Evolutionary conservation across 2,113 vertebrate species (phyloP), one percentile per base, ranked within the genome.

Genomic region (Peromyscus leucopus): DNA sequence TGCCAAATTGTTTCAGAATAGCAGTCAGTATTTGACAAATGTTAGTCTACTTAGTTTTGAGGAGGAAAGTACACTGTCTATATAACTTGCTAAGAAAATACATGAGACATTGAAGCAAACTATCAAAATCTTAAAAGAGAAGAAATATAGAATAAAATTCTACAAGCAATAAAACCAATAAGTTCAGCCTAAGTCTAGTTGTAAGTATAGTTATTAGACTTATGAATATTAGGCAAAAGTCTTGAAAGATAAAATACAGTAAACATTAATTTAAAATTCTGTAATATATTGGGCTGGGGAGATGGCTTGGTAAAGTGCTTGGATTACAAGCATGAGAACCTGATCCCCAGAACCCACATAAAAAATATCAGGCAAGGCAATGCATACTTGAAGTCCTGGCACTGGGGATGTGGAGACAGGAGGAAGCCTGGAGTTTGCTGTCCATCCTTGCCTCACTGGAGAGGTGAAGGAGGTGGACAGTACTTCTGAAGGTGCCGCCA

Each of bases 1-100:
- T 84, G 42, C n/a, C n/a, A 84, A 36, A 84, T 48, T 78, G 72
- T 63, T 90, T 89, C 80, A 86, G 65, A 78, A 71, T 71, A 36
- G 78, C 13, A 86, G n/a, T 67, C 67, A 90, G 67, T 82, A 89
- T 93, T 85, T 91, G 57, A 63, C 39, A 94, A 94, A 95, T 96
- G 78, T 21, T 86, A 88, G 36, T 69, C 48, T 63, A 65, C 55
- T 91, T 94, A 79, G 67, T 36, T 90, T 79, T 89, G 71, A 93
- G 36, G 67, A 48, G 2, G 31, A 82, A 92, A 33, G 55, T 83
- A 76, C 12, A 61, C n/a, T 46, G 5, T 51, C 71, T 69, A 42
- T 46, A 93, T 88, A 80, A 89, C 22, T 92, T 92, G 80, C 65
- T 61, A 75, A 85, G 78, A 71, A 86, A 91, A 69, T 55, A 93